phyloP scores from a whole-genome alignment of 2,113 vertebrate species.

The Myocastor coypus region DNA sequence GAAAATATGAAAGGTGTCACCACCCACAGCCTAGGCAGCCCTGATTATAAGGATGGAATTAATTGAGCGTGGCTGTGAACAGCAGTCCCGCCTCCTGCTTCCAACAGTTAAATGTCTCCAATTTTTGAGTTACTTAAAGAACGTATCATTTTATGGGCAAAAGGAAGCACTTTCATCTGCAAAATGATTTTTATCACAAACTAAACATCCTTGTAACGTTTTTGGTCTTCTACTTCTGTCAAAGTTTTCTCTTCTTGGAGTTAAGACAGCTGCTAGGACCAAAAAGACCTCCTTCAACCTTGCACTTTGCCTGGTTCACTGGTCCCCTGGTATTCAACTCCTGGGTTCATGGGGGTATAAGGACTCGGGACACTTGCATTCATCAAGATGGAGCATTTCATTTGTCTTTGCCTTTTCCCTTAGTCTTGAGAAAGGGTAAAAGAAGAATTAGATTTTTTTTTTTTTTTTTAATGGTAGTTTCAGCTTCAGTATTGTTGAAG shows the following conservation, averaged over 20 bases:
- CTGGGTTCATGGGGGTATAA: not conserved
- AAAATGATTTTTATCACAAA: slow-evolving; percentile 78
- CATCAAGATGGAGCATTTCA: slow-evolving; percentile 6
- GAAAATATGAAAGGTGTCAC: not conserved
- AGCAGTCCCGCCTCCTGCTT: slow-evolving; percentile 1
- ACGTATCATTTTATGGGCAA: slow-evolving; percentile 72
- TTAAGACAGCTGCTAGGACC: slow-evolving; percentile 72
- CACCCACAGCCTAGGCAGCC: not conserved
- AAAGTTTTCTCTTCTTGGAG: slow-evolving; percentile 66
- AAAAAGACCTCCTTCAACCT: slow-evolving; percentile 14
- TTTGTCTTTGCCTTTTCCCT: not conserved
- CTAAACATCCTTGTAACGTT: slow-evolving; percentile 80
- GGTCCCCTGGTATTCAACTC: not conserved
- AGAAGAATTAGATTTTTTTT: not conserved
- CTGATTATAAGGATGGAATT: not conserved
- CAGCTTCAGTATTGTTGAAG: not conserved
- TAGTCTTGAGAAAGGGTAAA: not conserved
- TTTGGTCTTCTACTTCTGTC: slow-evolving; percentile 75
- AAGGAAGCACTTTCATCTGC: slow-evolving; percentile 78
- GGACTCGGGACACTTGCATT: not conserved
- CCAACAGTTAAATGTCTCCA: slow-evolving; percentile 61
- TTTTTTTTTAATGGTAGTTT: not conserved
- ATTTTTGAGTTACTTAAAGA: slow-evolving; percentile 77
- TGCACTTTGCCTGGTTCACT: slow-evolving; percentile 22
- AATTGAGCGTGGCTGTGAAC: not conserved